Evolutionary conservation across 2,113 vertebrate genomes (phyloP).

Genomic region (Lipotes vexillifer): DNA sequence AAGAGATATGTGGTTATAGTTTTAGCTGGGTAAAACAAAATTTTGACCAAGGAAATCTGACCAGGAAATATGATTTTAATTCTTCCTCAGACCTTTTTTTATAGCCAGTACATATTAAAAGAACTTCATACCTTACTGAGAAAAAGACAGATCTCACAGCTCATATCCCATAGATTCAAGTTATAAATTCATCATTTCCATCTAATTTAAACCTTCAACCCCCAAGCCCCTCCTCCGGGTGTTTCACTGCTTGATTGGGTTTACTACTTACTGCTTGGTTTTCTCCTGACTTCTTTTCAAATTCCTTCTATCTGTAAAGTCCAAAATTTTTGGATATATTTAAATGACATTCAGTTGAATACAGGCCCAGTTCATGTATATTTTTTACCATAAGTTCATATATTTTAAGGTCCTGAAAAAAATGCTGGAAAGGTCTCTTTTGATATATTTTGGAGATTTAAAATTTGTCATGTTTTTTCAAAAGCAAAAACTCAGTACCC

Average conservation of each 20-base stretch:
- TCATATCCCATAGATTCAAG: background rate
- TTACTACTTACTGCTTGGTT: background rate
- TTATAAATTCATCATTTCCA: background rate
- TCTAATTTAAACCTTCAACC: background rate
- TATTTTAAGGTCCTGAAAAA: background rate
- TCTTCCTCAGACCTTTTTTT: background rate
- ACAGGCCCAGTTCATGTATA: background rate
- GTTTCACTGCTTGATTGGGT: background rate
- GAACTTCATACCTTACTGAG: background rate
- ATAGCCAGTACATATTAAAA: background rate
- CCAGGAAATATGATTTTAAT: background rate
- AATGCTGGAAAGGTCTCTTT: background rate
- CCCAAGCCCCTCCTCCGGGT: background rate
- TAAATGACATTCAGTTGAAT: background rate
- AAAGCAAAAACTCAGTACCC: background rate
- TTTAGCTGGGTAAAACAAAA: background rate
- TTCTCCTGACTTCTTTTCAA: background rate
- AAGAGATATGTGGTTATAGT: background rate
- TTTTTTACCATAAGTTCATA: background rate
- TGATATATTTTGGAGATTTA: background rate
- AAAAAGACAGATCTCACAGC: background rate
- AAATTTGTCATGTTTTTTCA: background rate
- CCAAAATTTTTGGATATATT: background rate
- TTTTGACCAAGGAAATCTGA: background rate
- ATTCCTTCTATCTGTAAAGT: background rate